Percentiles rank a stretch among this genome's conserved stretches.
phyloP scores from a whole-genome alignment of 2,797 vertebrate genomes.

The Parauchenoglanis punctatus region DNA sequence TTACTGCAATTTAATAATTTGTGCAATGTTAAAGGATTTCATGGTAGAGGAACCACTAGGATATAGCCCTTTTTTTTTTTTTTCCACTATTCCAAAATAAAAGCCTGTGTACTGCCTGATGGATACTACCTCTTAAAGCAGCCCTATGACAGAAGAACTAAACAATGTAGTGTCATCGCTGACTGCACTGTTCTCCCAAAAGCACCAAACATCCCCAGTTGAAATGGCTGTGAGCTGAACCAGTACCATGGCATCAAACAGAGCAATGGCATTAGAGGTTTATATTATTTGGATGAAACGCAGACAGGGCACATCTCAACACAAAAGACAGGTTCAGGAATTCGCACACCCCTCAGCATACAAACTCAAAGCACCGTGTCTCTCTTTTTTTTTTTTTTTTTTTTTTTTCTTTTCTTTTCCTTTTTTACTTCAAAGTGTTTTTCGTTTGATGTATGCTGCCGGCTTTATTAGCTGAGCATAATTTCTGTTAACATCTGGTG shows the following conservation, averaged over 20 bases:
- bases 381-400: neutral
- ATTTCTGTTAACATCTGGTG: neutral
- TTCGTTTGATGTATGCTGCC: neutral
- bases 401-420: neutral
- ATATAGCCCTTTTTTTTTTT: neutral
- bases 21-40: neutral
- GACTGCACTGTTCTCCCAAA: neutral
- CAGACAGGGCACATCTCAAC: slow-evolving; percentile 15
- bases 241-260: neutral
- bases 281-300: neutral
- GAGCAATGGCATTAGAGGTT: neutral
- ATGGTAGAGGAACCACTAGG: neutral
- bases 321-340: slow-evolving; percentile 17
- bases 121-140: neutral
- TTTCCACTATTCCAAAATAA: too few species aligned
- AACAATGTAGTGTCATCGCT: neutral
- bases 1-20: neutral
- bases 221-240: neutral
- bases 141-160: neutral
- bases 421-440: slow-evolving; percentile 1
- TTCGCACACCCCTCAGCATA: neutral
- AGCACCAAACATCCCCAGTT: neutral
- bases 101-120: neutral
- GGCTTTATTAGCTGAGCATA: neutral
- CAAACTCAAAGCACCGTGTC: neutral